Percentiles rank a stretch among this genome's conserved stretches.
Conservation (phyloP, 2,113 vertebrate genomes). For the Catagonus wagneri region DNA sequence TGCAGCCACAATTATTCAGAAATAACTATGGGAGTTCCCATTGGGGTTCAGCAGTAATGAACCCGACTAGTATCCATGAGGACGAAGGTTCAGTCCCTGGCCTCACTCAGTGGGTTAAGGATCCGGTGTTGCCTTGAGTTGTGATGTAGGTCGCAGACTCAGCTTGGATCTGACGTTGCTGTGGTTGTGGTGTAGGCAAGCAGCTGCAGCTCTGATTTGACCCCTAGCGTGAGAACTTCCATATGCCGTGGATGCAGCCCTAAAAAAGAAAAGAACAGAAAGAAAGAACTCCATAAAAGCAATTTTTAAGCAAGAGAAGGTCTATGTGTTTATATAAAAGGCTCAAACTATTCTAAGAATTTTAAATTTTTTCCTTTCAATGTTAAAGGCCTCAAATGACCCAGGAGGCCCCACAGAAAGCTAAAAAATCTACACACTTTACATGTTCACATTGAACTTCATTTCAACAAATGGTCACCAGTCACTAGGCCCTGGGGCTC, state of each 20-base stretch:
- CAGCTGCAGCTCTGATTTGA: no score
- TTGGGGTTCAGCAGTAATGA: no score
- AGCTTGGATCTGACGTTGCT: no score
- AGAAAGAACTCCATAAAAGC: conserved; percentile 7
- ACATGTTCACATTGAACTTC: conserved; percentile 21
- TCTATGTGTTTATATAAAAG: neutral
- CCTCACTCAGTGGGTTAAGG: no score
- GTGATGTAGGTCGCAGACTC: no score
- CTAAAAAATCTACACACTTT: neutral
- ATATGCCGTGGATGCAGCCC: no score
- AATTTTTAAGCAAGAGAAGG: neutral
- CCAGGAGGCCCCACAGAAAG: neutral
- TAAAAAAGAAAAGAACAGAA: no score
- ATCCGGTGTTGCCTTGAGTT: no score
- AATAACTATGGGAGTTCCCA: neutral
- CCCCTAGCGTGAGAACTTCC: no score
- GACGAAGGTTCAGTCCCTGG: no score
- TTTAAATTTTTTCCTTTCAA: neutral
- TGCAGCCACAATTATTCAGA: neutral
- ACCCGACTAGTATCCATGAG: no score
- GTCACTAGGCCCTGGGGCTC: neutral
- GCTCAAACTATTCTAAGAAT: neutral
- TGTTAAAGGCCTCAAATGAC: neutral
- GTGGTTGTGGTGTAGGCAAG: no score
- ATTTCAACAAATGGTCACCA: neutral